Evolutionary conservation across 2,888 invertebrate genomes (phyloP), one percentile per base, ranked within the genome.

Genomic region (Brachyptera putata): DNA sequence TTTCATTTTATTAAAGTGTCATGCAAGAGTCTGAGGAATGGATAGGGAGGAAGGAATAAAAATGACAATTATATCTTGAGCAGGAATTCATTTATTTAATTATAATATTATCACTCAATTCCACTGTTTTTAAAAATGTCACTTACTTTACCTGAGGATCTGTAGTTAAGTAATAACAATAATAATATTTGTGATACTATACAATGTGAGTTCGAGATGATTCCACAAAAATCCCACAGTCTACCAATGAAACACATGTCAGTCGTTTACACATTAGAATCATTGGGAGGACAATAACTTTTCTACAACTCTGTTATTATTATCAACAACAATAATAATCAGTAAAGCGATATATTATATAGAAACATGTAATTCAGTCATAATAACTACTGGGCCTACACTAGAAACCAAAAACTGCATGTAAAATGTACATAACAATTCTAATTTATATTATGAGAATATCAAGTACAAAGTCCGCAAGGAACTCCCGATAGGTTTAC

Each of bases 101-200:
- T 21, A 21, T 22, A 22, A 24, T 46, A 46, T 21, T 46, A 46
- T 21, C 46, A 46, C 22, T 46, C 46, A 46, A 53, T 53, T 53
- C 36, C 18, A 34, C 16, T 53, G 53, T 53, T 21, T 34, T 34
- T 36, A 36, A 53, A 53, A 53, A 53, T 46, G 53, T 53, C 22
- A 53, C 53, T 18, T 34, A 53, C 53, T 53, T 16, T 53, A 53
- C 53, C 53, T 53, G 53, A 53, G 53, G 36, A 34, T 18, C 34
- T 36, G 30, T 53, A 53, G 53, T 53, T 30, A 5, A 43, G 34
- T 36, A 36, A n/a, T 30, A 50, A 50, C 41, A 41, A 41, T 41
- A 13, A 41, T 41, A 41, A 41, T 41, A 41, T 41, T 41, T 41
- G 41, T 21, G 21, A 41, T 41, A 18, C 41, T 18, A 16, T 21